A percentile compares a stretch with the other conserved stretches of the same genome.
Conservation (phyloP, 2,888 invertebrate genomes). For the Machimus atricapillus region DNA sequence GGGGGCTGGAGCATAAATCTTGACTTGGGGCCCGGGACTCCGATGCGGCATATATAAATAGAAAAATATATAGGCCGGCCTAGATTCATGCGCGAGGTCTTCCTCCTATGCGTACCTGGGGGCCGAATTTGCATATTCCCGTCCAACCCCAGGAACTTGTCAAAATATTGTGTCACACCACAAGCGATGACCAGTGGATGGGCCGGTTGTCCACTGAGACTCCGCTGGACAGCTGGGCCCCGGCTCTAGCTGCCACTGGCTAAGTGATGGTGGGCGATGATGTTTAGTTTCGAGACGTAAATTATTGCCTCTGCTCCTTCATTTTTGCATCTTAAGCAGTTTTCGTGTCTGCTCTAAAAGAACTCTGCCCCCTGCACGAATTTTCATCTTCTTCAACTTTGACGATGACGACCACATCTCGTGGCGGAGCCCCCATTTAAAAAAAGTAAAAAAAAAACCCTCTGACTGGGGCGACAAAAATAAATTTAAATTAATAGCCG, state of each 20-base stretch:
- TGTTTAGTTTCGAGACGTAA: constrained; percentile 23
- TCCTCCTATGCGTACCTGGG: not conserved
- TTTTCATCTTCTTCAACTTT: not conserved
- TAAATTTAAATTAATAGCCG: not conserved
- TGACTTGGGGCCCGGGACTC: not conserved
- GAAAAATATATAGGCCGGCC: not conserved
- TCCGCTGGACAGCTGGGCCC: not conserved
- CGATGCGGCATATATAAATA: not conserved
- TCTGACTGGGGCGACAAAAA: not conserved
- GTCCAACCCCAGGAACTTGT: constrained; percentile 35
- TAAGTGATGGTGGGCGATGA: constrained; percentile 36
- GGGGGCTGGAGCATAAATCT: constrained; percentile 30
- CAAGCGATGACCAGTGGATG: constrained; percentile 25
- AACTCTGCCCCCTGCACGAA: not conserved
- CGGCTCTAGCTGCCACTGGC: not conserved
- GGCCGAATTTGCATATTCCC: constrained; percentile 18
- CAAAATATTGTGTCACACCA: constrained; percentile 33
- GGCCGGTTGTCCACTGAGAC: not conserved
- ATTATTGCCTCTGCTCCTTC: constrained; percentile 8
- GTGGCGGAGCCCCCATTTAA: not conserved
- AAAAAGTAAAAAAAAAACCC: not conserved
- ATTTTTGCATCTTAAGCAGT: not conserved
- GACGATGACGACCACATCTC: not conserved
- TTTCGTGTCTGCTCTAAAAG: not conserved
- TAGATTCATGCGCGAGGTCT: not conserved